phyloP scores from a whole-genome alignment of 2,888 invertebrate genomes.

The Gastracanthus pulcherrimus region DNA sequence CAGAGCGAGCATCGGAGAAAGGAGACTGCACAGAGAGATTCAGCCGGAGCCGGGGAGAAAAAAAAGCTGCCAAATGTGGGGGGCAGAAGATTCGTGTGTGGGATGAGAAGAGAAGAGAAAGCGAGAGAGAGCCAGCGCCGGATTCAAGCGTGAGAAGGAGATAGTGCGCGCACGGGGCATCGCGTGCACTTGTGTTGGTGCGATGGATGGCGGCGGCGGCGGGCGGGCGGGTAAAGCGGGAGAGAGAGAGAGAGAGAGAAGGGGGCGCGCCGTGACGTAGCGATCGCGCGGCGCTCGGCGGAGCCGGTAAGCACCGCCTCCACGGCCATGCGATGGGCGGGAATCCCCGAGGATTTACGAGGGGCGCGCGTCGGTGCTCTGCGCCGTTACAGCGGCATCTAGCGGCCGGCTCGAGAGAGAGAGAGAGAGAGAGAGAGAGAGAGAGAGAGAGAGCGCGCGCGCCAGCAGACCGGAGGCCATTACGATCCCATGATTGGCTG shows the following conservation, averaged over 20 bases:
- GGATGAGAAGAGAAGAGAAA: neutral
- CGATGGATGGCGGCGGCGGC: conserved; percentile 11
- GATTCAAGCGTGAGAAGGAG: neutral
- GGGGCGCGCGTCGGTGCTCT: conserved; percentile 54
- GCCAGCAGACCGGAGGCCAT: conserved; percentile 79
- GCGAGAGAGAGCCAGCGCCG: neutral
- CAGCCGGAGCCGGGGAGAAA: too few relatives aligned
- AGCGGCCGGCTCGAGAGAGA: conserved; percentile 78
- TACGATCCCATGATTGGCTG: conserved; percentile 81
- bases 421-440: too few relatives aligned
- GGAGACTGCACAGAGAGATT: too few relatives aligned
- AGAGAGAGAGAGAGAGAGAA: conserved; percentile 5
- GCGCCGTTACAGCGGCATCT: conserved; percentile 79
- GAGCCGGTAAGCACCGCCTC: conserved; percentile 79
- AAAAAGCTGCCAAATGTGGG: neutral
- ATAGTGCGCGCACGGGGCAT: too few relatives aligned
- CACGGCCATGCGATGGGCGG: conserved; percentile 80
- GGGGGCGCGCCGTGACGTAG: conserved; percentile 76
- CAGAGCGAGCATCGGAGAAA: neutral
- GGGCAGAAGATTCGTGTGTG: neutral
- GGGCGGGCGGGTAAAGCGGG: too few relatives aligned
- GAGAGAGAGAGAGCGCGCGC: too few relatives aligned
- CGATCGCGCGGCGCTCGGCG: too few relatives aligned
- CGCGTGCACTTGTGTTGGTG: conserved; percentile 65
- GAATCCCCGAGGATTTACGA: conserved; percentile 77